Evolutionary conservation across 23 tunicate genomes (phyloP), one percentile per base, ranked within the genome.

Genomic region (Diplosoma virens): DNA sequence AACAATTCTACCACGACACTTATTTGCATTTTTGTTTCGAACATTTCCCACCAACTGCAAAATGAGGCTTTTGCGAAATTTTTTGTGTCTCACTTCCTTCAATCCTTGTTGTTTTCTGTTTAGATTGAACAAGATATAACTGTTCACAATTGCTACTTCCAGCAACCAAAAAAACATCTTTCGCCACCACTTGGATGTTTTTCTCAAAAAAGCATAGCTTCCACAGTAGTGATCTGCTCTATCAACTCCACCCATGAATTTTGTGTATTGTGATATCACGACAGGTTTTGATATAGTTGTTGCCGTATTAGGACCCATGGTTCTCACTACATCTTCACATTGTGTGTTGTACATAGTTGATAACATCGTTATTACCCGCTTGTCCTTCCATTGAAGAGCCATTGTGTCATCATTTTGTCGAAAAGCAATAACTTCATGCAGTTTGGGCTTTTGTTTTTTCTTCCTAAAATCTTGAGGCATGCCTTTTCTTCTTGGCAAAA

Each of bases 321-420:
- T 63, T 6, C 70, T 34, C 5, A 25, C 36, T 6, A 25, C 35
- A 63, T 29, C 36, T 63, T 63, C 70, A 63, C 70, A 28, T 29
- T 63, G 11, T n/a, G 35, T 29, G 20, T 63, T 63, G 14, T 25
- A 63, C 20, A 30, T 36, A 7, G 70, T 25, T 63, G 70, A 63
- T 20, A 63, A 29, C 70, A 63, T 63, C 20, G 70, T 63, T 63
- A 63, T 36, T 36, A 63, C 70, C 14, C 70, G 70, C 20, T 63
- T 63, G 70, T 63, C 70, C 35, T 63, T 63, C 70, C 70, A 63
- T 63, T 63, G 70, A 4, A 63, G 70, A 63, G 70, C 70, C 70
- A 63, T 63, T 29, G 30, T 30, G 33, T 63, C 36, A 30, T 63
- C 36, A 63, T 63, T 29, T 63, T 63, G 26, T 29, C 70, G 26